Evolutionary conservation across 2,113 vertebrate species (phyloP).

Genomic region (Pluvianellus socialis): DNA sequence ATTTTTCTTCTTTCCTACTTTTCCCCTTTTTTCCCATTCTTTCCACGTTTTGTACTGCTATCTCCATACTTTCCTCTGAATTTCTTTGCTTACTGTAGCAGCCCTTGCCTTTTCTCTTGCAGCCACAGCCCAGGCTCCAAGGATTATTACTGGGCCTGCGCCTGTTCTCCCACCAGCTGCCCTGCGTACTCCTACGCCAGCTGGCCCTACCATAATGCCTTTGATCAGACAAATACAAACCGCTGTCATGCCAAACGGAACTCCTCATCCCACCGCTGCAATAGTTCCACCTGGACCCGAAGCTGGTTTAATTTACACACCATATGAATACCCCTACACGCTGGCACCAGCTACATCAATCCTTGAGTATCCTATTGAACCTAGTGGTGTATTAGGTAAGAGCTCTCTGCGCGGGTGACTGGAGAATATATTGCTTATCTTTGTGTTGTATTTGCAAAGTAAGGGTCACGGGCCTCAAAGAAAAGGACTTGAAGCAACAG

Average conservation of each 20-base stretch:
- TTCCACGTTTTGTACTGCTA: constrained; percentile 73
- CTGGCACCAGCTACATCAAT: constrained; percentile 94
- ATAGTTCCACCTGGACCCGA: constrained; percentile 91
- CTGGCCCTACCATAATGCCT: constrained; percentile 95
- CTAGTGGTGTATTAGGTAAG: constrained; percentile 98
- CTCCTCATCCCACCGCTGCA: constrained; percentile 89
- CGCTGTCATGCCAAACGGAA: constrained; percentile 91
- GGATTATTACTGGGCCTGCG: constrained; percentile 94
- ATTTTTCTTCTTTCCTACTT: constrained; percentile 83
- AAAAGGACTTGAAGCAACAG: not conserved
- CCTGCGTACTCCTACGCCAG: constrained; percentile 88
- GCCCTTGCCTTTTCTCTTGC: constrained; percentile 95
- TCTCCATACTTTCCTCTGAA: constrained; percentile 78
- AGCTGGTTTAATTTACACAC: constrained; percentile 97
- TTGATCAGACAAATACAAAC: constrained; percentile 99
- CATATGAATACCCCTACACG: constrained; percentile 97
- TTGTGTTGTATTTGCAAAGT: not conserved
- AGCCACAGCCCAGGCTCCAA: constrained; percentile 91
- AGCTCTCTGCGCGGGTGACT: not conserved
- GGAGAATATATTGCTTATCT: not conserved
- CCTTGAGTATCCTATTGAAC: constrained; percentile 98
- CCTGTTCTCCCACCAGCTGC: constrained; percentile 88
- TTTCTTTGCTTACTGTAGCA: constrained; percentile 88
- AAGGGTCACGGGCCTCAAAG: not conserved
- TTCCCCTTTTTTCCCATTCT: constrained; percentile 73